Conservation (phyloP, 2,888 invertebrate genomes). For the Yponomeuta cagnagella region DNA sequence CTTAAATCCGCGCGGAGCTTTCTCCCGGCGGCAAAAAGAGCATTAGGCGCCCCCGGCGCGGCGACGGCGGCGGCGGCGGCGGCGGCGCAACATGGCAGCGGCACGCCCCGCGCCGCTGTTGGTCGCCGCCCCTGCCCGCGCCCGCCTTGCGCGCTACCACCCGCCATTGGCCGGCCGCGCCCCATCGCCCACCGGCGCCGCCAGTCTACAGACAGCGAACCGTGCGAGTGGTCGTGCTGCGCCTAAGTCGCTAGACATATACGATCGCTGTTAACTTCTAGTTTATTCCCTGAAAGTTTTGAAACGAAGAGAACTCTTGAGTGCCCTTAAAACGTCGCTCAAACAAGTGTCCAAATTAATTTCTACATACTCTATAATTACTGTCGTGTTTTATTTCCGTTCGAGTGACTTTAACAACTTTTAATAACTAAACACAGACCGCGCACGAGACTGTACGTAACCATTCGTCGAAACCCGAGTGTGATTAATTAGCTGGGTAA, state of each 20-base stretch:
- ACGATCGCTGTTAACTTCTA: slow-evolving; percentile 5
- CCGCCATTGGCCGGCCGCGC: slow-evolving; percentile 39
- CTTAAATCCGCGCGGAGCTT: slow-evolving; percentile 74
- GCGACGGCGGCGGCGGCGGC: slow-evolving; percentile 28
- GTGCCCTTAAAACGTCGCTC: background rate
- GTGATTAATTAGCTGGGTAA: background rate
- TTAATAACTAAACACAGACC: background rate
- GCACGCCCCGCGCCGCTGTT: slow-evolving; percentile 50
- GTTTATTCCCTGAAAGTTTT: background rate
- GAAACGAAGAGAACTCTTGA: background rate
- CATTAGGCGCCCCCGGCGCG: slow-evolving; percentile 38
- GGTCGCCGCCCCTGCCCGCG: slow-evolving; percentile 29
- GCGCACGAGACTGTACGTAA: slow-evolving; percentile 5
- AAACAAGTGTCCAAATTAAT: background rate
- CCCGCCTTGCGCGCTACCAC: slow-evolving; percentile 22
- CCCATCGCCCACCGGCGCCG: slow-evolving; percentile 25
- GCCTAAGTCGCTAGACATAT: slow-evolving; percentile 16
- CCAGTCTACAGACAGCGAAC: slow-evolving; percentile 24
- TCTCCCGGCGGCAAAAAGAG: slow-evolving; percentile 72
- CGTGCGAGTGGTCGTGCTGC: slow-evolving; percentile 22
- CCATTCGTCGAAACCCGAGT: background rate
- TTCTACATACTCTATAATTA: background rate
- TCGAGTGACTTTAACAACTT: slow-evolving; percentile 11
- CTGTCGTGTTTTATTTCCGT: background rate
- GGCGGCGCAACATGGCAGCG: slow-evolving; percentile 53